Base-by-base conservation (phyloP, 1,140 invertebrate species). In the Pararge aegeria region DNA sequence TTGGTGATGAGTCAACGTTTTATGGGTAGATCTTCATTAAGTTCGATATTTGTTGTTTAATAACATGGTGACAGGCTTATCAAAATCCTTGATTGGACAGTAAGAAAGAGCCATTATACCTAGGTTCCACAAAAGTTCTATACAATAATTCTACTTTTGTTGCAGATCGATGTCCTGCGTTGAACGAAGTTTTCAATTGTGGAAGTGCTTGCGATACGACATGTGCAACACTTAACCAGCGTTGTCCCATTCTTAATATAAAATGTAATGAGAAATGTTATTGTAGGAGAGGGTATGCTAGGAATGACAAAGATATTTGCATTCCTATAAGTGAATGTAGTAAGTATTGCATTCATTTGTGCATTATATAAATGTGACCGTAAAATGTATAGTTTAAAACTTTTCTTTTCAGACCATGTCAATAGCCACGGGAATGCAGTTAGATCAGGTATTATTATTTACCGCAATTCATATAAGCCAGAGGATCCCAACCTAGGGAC, bases 211-310 rank as follows among this genome's bases (percentile, higher is more conserved):
- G 91, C 56, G 89, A 92, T 57, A 90, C 85, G 20, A 78, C 77
- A 55, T 92, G 91, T 48, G 58, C 67, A 7, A 85, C 5, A 9
- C 69, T 72, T n/a, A 70, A 68, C 40, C 75, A 80, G 4, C 24
- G 85, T 15, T 92, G 91, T 20, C 73, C 84, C 0, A 85, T 91
- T 2, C 37, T 62, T 0, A 87, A 91, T 55, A 76, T 90, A 2
- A 75, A 66, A 10, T 92, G 91, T 24, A 91, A 90, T 12, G 79
- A 90, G 29, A 79, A 68, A 24, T 92, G 91, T 59, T 92, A 91
- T 48, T 92, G 91, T 61, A 75, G 74, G 7, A 55, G 84, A 2
- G 84, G 79, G 0, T 92, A 79, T 60, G 91, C 90, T 0, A 78
- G 91, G 27, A 62, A 88, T 56, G 44, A 52, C 2, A 52, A 60